Evolutionary conservation across 2,113 vertebrate genomes (phyloP), one percentile per base, ranked within the genome.

Genomic region (Neodontobutis hainanensis): DNA sequence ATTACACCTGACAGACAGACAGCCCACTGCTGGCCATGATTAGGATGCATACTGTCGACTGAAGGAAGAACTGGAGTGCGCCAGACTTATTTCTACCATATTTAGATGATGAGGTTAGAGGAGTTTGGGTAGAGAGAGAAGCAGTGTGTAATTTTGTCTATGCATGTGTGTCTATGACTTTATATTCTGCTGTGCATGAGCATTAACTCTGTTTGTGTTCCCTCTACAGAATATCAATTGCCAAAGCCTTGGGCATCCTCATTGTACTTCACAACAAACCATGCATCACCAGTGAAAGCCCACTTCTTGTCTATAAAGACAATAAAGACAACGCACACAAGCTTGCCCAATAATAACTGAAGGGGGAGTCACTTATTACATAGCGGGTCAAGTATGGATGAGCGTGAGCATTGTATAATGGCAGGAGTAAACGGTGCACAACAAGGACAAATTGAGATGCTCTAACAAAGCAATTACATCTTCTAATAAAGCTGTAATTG

Each of bases 401-500:
- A 86, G 75, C 75, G 14, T 75, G 75, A 83, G 78, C 71, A 67
- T 65, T 78, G 78, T 82, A 43, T 84, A 84, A 88, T 77, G 77
- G 68, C 77, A 61, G 60, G 67, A 78, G 71, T 85, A 86, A 87
- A 86, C 69, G 78, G 70, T 4, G 62, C 80, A 85, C 88, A 88
- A 88, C 84, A 82, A 80, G 80, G 74, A 88, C 84, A 89, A 89
- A 90, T 89, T 88, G 84, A 90, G 86, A 88, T 38, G 68, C 77
- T 78, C 79, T 81, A 89, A 88, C 87, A 86, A 85, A 91, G 85
- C 86, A 90, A 92, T 93, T 88, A 92, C 79, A 88, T 84, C 85
- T 89, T 79, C 70, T 90, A 91, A 90, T 91, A 84, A 91, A 89
- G 86, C 78, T 72, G 80, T 91, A 86, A 91, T 91, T 90, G 87